Percentiles rank a stretch among this genome's conserved stretches.
These are phyloP conservation scores for Leucophenga maculata DNA, from an alignment of 2,888 invertebrate species.

Conservation along the genomic window DNA sequence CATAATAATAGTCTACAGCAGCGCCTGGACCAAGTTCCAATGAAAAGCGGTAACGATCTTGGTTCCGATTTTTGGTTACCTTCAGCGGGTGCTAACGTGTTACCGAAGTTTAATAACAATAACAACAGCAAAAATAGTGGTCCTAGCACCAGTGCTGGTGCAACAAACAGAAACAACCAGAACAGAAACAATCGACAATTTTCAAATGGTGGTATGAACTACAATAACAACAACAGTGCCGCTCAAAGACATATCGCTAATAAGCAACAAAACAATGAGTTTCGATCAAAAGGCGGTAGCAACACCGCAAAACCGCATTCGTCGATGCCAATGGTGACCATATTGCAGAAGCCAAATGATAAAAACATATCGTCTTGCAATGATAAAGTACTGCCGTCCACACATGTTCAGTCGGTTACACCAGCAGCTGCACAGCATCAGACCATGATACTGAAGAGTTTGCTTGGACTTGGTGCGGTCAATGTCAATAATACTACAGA, in stretches of 20 bases:
- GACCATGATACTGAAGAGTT: conserved; percentile 49
- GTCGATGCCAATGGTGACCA: background rate
- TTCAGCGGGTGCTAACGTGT: background rate
- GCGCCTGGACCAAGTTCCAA: background rate
- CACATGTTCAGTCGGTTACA: background rate
- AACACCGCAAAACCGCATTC: background rate
- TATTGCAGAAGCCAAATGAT: background rate
- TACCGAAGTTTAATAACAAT: conserved; percentile 41
- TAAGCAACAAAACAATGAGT: background rate
- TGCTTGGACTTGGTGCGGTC: conserved; percentile 47
- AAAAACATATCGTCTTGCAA: background rate
- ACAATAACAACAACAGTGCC: background rate
- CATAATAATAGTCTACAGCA: conserved; percentile 29
- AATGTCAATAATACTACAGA: background rate
- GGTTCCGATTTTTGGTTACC: conserved; percentile 17
- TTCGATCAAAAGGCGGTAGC: background rate
- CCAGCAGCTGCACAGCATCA: conserved; percentile 27
- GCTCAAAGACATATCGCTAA: background rate
- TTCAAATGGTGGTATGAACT: background rate
- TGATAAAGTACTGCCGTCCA: too few species aligned
- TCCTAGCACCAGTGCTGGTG: background rate
- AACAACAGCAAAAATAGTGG: conserved; percentile 24
- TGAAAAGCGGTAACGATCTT: conserved; percentile 38
- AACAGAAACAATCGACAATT: background rate
- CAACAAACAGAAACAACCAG: background rate